Base-by-base conservation (phyloP, 1,140 invertebrate species). In the Drosophila novamexicana region DNA sequence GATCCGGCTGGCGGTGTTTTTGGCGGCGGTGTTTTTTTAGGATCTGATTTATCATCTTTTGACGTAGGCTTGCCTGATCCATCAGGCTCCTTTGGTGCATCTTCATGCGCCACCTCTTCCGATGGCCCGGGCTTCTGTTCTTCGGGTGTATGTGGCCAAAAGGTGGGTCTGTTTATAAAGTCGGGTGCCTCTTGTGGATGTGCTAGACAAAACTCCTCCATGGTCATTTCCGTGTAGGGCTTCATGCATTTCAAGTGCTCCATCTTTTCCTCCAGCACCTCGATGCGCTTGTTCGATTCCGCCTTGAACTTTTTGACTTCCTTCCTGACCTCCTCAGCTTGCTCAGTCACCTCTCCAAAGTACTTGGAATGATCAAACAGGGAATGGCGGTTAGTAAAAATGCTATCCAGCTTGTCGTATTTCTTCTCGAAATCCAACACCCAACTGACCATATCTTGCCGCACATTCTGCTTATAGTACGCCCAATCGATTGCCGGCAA, bases 181-280 rank as follows among this genome's bases (percentile, higher is more conserved):
- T 96, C 95, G 0, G 96, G 74, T 12, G 95, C 95, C 44, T 90
- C 18, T 0, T 97, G 94, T 4, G 96, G 97, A 92, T 95, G 95
- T 12, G 95, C 93, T 75, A 96, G 94, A 12, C 90, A 90, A 89
- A 94, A 97, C 92, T 98, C 97, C 93, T 98, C 97, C 95, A 97
- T 94, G 0, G 97, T 98, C 97, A 98, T 98, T 73, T 97, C 93
- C 44, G 94, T 93, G 57, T 95, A 96, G 16, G 97, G 96, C 2
- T 34, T 56, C 49, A 91, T 45, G 6, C 5, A 1, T 0, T 76
- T 66, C 6, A 90, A 7, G 0, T 37, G 29, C 0, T 75, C 44
- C 1, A 79, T 29, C 42, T 73, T 37, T 1, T 65, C 0, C 29
- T 61, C 37, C 6, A 77, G 53, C 6, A 36, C 0, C 7, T 45